Base-by-base conservation (phyloP, 2,888 invertebrate genomes). In the Xestia sexstrigata region DNA sequence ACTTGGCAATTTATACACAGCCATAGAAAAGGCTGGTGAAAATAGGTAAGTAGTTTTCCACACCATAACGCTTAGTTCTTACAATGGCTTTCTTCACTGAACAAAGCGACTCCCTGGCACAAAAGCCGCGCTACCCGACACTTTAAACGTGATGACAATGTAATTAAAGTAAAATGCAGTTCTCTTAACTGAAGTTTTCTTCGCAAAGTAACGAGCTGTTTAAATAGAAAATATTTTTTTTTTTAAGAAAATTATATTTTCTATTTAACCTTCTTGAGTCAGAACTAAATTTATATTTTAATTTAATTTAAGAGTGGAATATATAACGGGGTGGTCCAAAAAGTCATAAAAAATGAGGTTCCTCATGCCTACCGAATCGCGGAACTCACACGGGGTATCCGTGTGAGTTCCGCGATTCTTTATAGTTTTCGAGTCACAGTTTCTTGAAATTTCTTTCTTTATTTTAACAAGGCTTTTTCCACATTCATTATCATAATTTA, bases 101-200 rank as follows among this genome's bases (percentile, higher is more conserved):
- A 70, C 74, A 82, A 74, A 82, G 77, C 4, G 17, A 35, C 15
- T 58, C 15, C n/a, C 15, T 13, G 49, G 13, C 78, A 62, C 63
- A 78, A 72, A 69, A 60, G 68, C 65, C 26, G 52, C 30, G 26
- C 11, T 17, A n/a, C 15, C 20, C 20, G 35, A 47, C 35, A 35
- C 35, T 73, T 73, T n/a, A 49, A 17, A 35, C n/a, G 39, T 39
- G 5, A 30, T 49, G 47, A 65, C 39, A 70, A 62, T 45, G 47
- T 30, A 65, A 78, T 78, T 66, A 74, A 55, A 71, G 23, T 55
- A 42, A 49, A 74, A 30, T 42, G 20, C 26, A 75, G 11, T 13
- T 49, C 20, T 26, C 52, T 39, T 17, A 30, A 13, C 20, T 7
- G 9, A 42, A 35, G 58, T 2, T 30, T 45, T 58, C 26, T 45